Conservation (phyloP, 64 coral and sea anemone species). For the Porites australiensis region DNA sequence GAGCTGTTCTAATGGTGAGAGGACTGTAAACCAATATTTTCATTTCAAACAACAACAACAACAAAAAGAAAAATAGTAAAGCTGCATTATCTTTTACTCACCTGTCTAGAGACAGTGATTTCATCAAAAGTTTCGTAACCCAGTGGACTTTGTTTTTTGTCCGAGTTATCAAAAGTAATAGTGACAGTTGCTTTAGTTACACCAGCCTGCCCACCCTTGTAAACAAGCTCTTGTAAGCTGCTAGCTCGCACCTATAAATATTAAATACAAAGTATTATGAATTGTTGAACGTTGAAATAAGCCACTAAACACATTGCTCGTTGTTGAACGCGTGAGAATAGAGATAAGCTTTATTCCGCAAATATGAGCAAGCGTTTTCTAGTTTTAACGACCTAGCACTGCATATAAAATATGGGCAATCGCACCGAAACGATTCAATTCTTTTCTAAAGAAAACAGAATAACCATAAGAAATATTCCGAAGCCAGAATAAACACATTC, state of each 20-base stretch:
- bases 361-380: too few species aligned
- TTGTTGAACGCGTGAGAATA: too few species aligned
- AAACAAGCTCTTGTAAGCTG: constrained; percentile 95
- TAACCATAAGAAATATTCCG: neutral
- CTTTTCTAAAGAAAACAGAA: neutral
- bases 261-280: too few species aligned
- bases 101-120: constrained; percentile 98
- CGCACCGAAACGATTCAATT: too few species aligned
- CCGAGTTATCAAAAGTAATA: constrained; percentile 98
- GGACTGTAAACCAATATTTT: too few species aligned
- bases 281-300: too few species aligned
- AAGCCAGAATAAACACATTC: neutral
- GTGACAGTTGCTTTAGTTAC: constrained; percentile 98
- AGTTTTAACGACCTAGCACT: too few species aligned
- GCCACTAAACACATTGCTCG: too few species aligned
- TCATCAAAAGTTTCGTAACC: constrained; percentile 99
- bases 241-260: constrained; percentile 85
- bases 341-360: too few species aligned
- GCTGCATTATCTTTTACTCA: neutral
- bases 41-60: too few species aligned
- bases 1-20: too few species aligned
- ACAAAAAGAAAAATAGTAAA: neutral
- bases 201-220: constrained; percentile 98
- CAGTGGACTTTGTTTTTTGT: constrained; percentile 97
- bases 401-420: too few species aligned